Evolutionary conservation across 1,140 invertebrate species (phyloP), one percentile per base, ranked within the genome.

Genomic region (Lepidotrigona ventralis): DNA sequence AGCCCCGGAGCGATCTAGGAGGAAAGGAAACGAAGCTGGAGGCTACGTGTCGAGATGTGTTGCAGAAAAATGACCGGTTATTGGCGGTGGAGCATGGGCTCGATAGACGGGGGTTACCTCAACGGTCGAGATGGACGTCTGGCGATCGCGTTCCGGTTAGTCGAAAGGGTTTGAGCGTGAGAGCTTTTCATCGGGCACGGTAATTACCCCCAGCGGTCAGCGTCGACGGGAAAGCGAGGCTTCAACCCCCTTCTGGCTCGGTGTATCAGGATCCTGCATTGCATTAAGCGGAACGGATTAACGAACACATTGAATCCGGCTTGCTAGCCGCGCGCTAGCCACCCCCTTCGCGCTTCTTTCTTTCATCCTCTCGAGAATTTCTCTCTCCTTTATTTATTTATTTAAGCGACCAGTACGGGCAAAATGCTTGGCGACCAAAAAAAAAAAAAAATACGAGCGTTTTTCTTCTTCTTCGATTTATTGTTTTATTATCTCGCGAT

Each of bases 171-270:
- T 86, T 75, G 89, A 94, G 90, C 93, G 93, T 93, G 93, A 91
- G 91, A 92, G 92, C 92, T 93, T 91, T 90, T 85, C 88, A 87
- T 73, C 73, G 70, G 82, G 90, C 88, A 88, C 87, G 91, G 91
- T 94, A 93, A 94, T 94, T 94, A 93, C 91, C 92, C 90, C 92
- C 92, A 90, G 88, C 86, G 91, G 93, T 91, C 91, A 91, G 80
- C 15, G 68, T 71, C 70, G 86, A 82, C 88, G 83, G 79, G 88
- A 90, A 90, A 89, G 78, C 86, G 83, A 76, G 85, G 84, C 69
- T 72, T 26, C 64, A 83, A 84, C 85, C 81, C 84, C 23, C 77
- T 71, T 81, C 26, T 58, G 29, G 9, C 70, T 81, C 60, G 54
- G 60, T 73, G 23, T 63, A 60, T 74, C 68, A 60, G 53, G 29